Conservation (phyloP, 2,888 invertebrate genomes). For the Hypomecis atomaria region DNA sequence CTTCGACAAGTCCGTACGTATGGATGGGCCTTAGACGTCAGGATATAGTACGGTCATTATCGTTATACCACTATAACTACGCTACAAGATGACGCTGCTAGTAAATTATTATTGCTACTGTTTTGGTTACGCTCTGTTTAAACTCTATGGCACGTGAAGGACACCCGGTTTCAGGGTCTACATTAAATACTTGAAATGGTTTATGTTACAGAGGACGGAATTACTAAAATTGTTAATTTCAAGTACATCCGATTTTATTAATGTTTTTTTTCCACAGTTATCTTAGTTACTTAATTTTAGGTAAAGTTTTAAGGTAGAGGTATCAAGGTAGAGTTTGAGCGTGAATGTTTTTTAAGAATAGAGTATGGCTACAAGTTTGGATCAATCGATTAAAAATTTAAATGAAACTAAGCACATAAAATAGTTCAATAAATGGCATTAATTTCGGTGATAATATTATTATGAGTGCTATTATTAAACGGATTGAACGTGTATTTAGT, state of each 20-base stretch:
- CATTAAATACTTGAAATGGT: slow-evolving; percentile 35
- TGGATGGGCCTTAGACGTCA: neutral
- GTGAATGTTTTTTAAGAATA: no score
- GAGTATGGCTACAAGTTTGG: no score
- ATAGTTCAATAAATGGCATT: no score
- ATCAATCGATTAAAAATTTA: no score
- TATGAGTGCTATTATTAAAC: no score
- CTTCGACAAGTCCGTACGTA: neutral
- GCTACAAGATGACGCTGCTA: slow-evolving; percentile 49
- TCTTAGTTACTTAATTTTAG: no score
- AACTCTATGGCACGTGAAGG: slow-evolving; percentile 50
- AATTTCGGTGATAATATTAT: no score
- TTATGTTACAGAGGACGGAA: slow-evolving; percentile 19
- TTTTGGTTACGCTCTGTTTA: slow-evolving; percentile 49
- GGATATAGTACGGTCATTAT: slow-evolving; percentile 40
- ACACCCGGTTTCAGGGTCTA: slow-evolving; percentile 22
- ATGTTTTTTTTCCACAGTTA: neutral
- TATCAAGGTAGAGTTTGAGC: no score
- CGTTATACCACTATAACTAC: slow-evolving; percentile 45
- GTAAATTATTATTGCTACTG: slow-evolving; percentile 54
- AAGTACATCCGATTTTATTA: neutral
- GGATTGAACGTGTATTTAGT: no score
- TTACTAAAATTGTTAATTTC: neutral
- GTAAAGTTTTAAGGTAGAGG: no score
- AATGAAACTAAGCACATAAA: no score